Percentiles rank a stretch among this genome's conserved stretches.
These are phyloP conservation scores for Euleptes europaea DNA, from an alignment of 2,113 vertebrate species.

Conservation along the genomic window DNA sequence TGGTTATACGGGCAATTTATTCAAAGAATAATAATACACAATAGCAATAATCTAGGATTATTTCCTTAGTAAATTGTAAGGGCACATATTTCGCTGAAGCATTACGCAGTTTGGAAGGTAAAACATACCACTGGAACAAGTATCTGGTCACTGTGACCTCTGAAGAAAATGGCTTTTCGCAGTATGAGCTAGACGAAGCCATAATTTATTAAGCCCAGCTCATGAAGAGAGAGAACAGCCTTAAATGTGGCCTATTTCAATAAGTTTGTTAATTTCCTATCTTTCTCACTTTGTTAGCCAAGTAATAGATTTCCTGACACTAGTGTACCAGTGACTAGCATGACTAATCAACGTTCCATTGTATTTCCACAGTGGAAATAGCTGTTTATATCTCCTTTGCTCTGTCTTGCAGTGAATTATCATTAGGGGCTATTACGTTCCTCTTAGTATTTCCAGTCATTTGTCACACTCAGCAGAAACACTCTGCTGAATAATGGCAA, in stretches of 20 bases:
- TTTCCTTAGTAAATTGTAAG: too few relatives aligned
- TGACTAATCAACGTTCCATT: conserved; percentile 25
- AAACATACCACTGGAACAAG: background rate
- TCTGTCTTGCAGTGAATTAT: conserved; percentile 21
- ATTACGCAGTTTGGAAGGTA: too few relatives aligned
- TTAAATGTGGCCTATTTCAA: conserved; percentile 30
- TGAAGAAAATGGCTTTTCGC: background rate
- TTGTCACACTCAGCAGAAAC: conserved; percentile 31
- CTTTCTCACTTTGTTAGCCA: conserved; percentile 32
- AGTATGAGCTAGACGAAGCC: background rate
- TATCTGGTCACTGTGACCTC: background rate
- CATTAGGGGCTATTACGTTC: conserved; percentile 25
- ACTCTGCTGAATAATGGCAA: conserved; percentile 34
- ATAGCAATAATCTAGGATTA: too few relatives aligned
- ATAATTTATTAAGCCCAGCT: background rate
- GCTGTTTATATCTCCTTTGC: conserved; percentile 23
- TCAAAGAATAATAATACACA: too few relatives aligned
- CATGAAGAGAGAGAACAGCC: background rate
- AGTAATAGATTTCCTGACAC: conserved; percentile 38
- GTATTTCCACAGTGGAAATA: conserved; percentile 27
- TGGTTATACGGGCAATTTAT: too few relatives aligned
- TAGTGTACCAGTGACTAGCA: conserved; percentile 21
- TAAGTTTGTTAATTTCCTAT: conserved; percentile 24
- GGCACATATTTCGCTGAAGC: too few relatives aligned
- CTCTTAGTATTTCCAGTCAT: conserved; percentile 29